Percentiles rank a stretch among this genome's conserved stretches.
Conservation (phyloP, 2,888 invertebrate species). For the Octodonta nipae region DNA sequence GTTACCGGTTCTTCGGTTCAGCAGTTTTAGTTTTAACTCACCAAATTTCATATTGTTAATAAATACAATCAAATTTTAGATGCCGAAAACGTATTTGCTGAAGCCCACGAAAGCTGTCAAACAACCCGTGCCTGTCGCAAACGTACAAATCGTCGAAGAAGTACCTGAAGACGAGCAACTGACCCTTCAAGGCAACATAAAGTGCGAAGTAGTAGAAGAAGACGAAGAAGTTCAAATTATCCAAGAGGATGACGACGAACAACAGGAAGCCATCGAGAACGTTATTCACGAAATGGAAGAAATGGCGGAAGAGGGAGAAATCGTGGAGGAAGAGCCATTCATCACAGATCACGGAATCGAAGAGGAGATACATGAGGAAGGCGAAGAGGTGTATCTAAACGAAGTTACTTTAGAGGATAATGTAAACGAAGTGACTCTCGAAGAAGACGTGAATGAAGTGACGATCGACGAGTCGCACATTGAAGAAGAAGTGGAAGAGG, state of each 20-base stretch:
- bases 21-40: too few species aligned
- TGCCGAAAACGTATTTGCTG: constrained; percentile 23
- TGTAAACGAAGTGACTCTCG: constrained; percentile 25
- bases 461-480: constrained; percentile 4
- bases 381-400: constrained; percentile 26
- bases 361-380: constrained; percentile 4
- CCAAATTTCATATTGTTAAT: too few species aligned
- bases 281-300: constrained; percentile 7
- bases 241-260: constrained; percentile 4
- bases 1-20: too few species aligned
- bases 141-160: constrained; percentile 14
- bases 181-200: constrained; percentile 12
- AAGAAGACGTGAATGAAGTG: constrained; percentile 10
- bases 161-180: constrained; percentile 12
- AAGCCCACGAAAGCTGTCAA: constrained; percentile 23
- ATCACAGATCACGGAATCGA: constrained; percentile 2
- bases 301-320: constrained; percentile 9
- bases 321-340: constrained; percentile 9
- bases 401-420: constrained; percentile 33
- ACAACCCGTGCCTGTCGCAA: constrained; percentile 6
- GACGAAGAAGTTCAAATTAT: constrained; percentile 10
- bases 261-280: constrained; percentile 8
- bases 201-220: constrained; percentile 15
- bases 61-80: too few species aligned
- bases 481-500: background rate